Base-by-base conservation (phyloP, 2,888 invertebrate species). In the Tachystola acroxantha region DNA sequence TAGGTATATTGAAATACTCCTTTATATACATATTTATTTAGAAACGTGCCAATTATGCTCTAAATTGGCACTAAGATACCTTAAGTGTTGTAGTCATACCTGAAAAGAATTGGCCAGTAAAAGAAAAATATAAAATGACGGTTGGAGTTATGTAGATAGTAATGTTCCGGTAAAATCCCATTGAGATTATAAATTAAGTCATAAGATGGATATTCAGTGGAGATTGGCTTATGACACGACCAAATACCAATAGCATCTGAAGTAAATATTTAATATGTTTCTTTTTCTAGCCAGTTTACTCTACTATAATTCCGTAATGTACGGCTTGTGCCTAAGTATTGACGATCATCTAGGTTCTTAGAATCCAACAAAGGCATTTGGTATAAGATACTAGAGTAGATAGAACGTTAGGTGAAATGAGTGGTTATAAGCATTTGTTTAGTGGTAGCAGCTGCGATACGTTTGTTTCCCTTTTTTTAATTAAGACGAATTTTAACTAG, bases 301-400 rank as follows among this genome's bases (percentile, higher is more conserved):
- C n/a, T n/a, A n/a, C 6, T 22, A 24, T 9, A 24, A 24, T 24
- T 9, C 54, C 53, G 56, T 59, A 54, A 52, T 48, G 46, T 54
- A 60, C 57, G 71, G 71, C 64, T 47, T 55, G 64, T 68, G 67
- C 68, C 68, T 54, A 46, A 43, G 35, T 4, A 20, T 29, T 25
- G 28, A 28, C n/a, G 32, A 27, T 26, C 32, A 32, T 32, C 27
- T 22, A 32, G 20, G 32, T 34, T 34, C 29, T 16, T 29, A 12
- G 10, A 16, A 30, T 27, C 34, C 26, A 22, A 7, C 22, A 22
- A 13, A 28, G 10, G 14, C 12, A 10, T 16, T 7, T 12, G 22
- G 12, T 10, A 32, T 16, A 22, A 22, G 29, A 32, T 32, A 32
- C n/a, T 22, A 10, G 22, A 34, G 4, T 26, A 16, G 16, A 22